Evolutionary conservation across 2,113 vertebrate genomes (phyloP).

Genomic region (Pangasianodon gigas): DNA sequence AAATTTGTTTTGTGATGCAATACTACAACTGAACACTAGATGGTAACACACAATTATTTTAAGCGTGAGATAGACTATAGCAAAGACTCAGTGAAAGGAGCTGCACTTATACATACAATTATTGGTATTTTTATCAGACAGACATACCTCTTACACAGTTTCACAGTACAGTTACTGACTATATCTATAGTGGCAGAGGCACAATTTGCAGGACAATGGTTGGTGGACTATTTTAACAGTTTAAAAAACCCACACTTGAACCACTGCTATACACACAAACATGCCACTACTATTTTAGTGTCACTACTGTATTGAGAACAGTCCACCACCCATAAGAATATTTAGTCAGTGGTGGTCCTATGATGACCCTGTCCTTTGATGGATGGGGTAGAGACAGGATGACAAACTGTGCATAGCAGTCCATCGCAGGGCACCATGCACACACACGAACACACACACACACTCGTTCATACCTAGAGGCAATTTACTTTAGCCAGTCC

Average conservation of each 20-base stretch:
- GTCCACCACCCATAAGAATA: background rate
- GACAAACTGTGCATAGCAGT: background rate
- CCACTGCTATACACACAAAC: background rate
- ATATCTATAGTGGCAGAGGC: background rate
- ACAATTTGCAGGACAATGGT: background rate
- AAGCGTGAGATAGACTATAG: background rate
- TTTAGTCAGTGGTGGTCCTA: background rate
- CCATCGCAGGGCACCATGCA: background rate
- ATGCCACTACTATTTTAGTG: background rate
- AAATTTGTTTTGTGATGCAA: background rate
- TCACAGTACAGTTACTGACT: background rate
- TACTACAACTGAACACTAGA: slow-evolving; percentile 58
- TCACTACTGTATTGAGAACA: background rate
- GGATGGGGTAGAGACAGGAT: background rate
- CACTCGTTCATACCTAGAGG: background rate
- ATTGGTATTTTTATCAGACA: background rate
- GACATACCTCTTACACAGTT: background rate
- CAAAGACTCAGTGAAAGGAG: background rate
- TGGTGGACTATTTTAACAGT: background rate
- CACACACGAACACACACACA: background rate
- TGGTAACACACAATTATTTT: slow-evolving; percentile 52
- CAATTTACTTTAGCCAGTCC: background rate
- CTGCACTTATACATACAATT: background rate
- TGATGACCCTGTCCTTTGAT: background rate
- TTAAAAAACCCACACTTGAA: background rate